Base-by-base conservation (phyloP, 64 coral and sea anemone genomes). In the Orbicella faveolata region DNA sequence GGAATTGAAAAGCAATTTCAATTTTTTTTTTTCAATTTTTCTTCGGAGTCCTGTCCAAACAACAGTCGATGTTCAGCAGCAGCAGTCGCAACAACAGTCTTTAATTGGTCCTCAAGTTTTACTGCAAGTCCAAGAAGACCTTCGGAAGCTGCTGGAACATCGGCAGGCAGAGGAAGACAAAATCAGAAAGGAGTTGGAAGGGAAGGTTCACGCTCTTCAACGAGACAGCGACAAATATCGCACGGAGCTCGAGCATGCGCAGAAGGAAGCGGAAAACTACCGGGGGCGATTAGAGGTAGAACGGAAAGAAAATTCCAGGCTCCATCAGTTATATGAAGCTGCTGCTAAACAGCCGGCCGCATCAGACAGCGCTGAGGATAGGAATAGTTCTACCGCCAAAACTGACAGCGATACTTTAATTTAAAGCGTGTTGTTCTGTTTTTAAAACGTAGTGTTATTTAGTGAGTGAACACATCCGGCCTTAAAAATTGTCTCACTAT, bases 201-300 rank as follows among this genome's bases (percentile, higher is more conserved):
- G 90, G 3, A 99, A 93, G 80, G 67, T 99, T n/a, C 78, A 92
- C 35, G 84, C 94, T 51, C 36, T 95, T 16, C 93, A 93, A 20
- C 89, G 90, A 55, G 93, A 99, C 68, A 99, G 94, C 34, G 83
- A 93, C 66, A 99, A 99, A 62, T 99, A 95, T n/a, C 94, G 91
- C 34, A 88, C 92, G 6, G 97, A 99, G 77, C 79, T 99, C 10
- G 94, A 96, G 51, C 81, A 95, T 7, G 97, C 97, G 33, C 97
- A 99, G 89, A 87, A 90, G 64, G 91, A 95, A 63, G 97, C 97
- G 4, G 94, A 99, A 83, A 86, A 73, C 14, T 99, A 99, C 62
- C 86, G 90, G 72, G 94, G 88, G 14, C 78, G 78, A 14, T 91
- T 99, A 25, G 89, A 99, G 70, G 90, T 89, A 1, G 95, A 96